Percentiles rank a stretch among this genome's conserved stretches.
phyloP scores from a whole-genome alignment of 1,140 invertebrate species.

The Nylanderia fulva region DNA sequence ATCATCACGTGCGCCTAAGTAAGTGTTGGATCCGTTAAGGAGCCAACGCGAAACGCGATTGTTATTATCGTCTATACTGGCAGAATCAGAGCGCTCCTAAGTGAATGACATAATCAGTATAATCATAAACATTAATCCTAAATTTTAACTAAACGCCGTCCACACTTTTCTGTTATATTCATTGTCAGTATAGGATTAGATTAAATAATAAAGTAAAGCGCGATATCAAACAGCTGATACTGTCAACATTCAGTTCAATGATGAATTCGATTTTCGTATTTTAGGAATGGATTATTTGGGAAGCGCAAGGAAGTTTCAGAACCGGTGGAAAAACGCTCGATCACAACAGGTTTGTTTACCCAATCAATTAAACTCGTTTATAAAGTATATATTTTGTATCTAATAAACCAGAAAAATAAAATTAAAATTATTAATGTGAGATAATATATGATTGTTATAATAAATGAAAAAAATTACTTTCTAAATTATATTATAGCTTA shows the following conservation, averaged over 20 bases:
- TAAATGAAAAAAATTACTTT: neutral
- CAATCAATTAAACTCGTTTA: neutral
- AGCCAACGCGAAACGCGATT: slow-evolving; percentile 17
- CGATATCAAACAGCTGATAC: neutral
- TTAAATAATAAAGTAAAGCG: neutral
- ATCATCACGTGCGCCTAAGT: slow-evolving; percentile 22
- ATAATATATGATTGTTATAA: neutral
- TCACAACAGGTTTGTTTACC: slow-evolving; percentile 76
- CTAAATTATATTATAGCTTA: neutral
- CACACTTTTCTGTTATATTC: neutral
- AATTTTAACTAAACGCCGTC: neutral
- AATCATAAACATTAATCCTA: neutral
- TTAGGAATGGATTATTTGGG: slow-evolving; percentile 81
- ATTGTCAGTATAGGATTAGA: too few relatives aligned
- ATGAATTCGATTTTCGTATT: slow-evolving; percentile 52
- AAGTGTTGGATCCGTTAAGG: slow-evolving; percentile 18
- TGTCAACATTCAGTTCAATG: neutral
- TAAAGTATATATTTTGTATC: neutral
- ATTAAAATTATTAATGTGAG: neutral
- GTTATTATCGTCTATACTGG: neutral
- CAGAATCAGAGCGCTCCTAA: slow-evolving; percentile 3
- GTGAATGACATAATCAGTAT: neutral
- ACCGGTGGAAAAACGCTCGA: slow-evolving; percentile 73
- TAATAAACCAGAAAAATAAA: neutral
- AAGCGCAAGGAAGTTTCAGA: slow-evolving; percentile 79